phyloP scores from a whole-genome alignment of 2,888 invertebrate species.

The Caenorhabditis imperialis region DNA sequence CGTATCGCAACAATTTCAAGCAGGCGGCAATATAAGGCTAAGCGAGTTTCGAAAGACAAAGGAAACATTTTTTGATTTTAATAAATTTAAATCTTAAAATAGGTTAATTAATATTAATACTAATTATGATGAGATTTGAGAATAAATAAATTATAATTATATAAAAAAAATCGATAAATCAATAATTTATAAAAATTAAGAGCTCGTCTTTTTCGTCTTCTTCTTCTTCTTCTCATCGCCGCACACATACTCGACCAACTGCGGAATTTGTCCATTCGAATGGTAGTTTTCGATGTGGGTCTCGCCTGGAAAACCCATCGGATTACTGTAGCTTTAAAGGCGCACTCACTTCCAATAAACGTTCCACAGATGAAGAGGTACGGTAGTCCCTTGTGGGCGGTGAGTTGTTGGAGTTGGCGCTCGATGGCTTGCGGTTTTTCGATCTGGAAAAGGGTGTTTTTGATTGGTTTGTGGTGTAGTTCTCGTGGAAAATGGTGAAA shows the following conservation, averaged over 20 bases:
- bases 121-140: conserved; percentile 18
- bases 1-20: conserved; percentile 12
- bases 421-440: conserved; percentile 71
- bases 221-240: conserved; percentile 74
- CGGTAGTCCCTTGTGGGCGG: conserved; percentile 75
- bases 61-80: neutral
- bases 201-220: conserved; percentile 58
- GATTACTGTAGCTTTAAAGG: neutral
- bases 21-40: conserved; percentile 35
- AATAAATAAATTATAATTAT: neutral
- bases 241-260: conserved; percentile 77
- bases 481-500: too few species aligned
- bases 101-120: too few species aligned
- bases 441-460: conserved; percentile 64
- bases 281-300: conserved; percentile 77
- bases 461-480: neutral
- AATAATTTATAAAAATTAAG: conserved; percentile 12
- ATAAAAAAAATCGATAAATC: conserved; percentile 9
- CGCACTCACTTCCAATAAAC: conserved; percentile 75
- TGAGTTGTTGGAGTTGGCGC: conserved; percentile 73
- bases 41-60: conserved; percentile 16
- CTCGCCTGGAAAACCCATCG: conserved; percentile 67
- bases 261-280: conserved; percentile 74
- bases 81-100: too few species aligned
- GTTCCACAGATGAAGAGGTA: conserved; percentile 78